Conservation (phyloP, 2,113 vertebrate species). For the Drymodes brunneopygia region DNA sequence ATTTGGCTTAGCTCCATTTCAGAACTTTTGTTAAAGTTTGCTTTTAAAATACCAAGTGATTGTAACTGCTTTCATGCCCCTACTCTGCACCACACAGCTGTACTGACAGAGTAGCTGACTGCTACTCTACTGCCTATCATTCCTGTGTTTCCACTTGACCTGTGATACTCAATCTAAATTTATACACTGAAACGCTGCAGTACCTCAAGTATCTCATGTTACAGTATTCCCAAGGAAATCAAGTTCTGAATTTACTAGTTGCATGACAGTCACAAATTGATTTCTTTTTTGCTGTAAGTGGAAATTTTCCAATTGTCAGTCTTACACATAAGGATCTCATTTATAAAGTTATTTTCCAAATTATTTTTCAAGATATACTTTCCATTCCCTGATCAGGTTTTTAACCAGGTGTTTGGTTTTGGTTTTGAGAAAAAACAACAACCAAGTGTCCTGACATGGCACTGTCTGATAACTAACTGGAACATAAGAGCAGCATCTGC, state of each 20-base stretch:
- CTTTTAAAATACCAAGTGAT: background rate
- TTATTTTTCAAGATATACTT: background rate
- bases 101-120: too few relatives aligned
- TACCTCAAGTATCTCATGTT: background rate
- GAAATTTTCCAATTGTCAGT: background rate
- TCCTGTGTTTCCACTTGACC: background rate
- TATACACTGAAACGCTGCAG: background rate
- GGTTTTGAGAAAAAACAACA: background rate
- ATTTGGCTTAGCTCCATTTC: background rate
- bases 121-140: background rate
- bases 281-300: background rate
- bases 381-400: background rate
- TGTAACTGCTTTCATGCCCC: background rate
- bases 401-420: background rate
- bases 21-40: background rate
- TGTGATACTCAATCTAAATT: background rate
- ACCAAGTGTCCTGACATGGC: background rate
- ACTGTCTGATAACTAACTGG: background rate
- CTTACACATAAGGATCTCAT: background rate
- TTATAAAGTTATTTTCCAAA: accelerated
- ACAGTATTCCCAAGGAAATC: background rate
- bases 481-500: background rate
- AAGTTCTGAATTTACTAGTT: background rate
- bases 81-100: background rate
- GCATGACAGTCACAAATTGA: background rate